A percentile compares a stretch with the other conserved stretches of the same genome.
These are phyloP conservation scores for Axis porcinus DNA, from an alignment of 2,113 vertebrate species.

Conservation along the genomic window DNA sequence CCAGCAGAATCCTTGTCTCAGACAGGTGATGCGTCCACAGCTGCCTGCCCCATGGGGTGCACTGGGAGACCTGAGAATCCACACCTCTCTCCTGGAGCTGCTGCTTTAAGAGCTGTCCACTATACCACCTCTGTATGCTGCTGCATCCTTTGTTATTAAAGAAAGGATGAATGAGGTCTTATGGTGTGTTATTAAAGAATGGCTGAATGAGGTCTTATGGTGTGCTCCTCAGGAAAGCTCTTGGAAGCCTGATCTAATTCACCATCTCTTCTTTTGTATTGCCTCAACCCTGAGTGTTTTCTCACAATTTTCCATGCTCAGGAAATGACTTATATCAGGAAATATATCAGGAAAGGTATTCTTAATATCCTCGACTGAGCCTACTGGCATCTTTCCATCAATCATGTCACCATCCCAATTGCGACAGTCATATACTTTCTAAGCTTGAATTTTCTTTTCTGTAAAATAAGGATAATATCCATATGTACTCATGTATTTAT, in stretches of 20 bases:
- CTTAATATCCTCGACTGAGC: background rate
- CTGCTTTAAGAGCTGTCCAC: background rate
- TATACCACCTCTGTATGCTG: background rate
- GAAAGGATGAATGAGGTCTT: no score
- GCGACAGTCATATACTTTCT: background rate
- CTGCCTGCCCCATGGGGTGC: background rate
- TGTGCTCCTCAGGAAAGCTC: no score
- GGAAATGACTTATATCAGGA: no score
- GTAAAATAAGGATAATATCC: background rate
- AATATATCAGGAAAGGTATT: no score
- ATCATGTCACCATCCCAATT: background rate
- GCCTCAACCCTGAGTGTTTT: no score
- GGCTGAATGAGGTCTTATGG: no score
- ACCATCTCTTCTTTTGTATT: no score
- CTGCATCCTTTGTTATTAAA: background rate
- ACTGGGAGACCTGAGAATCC: background rate
- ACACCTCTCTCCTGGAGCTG: background rate
- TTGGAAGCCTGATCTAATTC: no score
- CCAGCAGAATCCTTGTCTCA: background rate
- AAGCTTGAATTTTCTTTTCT: background rate
- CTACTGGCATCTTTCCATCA: background rate
- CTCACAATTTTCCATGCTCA: no score
- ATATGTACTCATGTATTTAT: background rate
- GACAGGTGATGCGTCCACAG: background rate
- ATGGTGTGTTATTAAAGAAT: no score